Evolutionary conservation across 2,113 vertebrate genomes (phyloP).

Genomic region (Bettongia penicillata): DNA sequence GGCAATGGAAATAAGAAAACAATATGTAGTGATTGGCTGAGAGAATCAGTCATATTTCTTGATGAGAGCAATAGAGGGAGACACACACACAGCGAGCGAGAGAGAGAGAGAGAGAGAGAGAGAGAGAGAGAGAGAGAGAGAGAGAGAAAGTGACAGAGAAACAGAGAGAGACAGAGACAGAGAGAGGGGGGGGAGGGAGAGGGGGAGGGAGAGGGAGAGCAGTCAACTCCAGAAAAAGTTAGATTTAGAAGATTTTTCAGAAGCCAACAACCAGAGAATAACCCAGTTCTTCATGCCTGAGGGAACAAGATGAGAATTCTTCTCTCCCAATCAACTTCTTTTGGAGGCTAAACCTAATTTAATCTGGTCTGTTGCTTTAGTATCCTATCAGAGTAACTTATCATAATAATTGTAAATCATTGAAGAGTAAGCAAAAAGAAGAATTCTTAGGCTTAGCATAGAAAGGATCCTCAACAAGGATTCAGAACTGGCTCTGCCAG

Average conservation of each 20-base stretch:
- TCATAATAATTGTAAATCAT: background rate
- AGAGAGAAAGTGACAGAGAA: too few relatives aligned
- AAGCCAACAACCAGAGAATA: background rate
- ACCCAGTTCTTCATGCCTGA: background rate
- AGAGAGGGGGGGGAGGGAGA: too few relatives aligned
- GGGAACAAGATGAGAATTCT: background rate
- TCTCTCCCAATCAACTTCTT: background rate
- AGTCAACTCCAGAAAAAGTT: background rate
- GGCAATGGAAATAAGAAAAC: background rate
- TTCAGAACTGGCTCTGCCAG: background rate
- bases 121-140: too few relatives aligned
- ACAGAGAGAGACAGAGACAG: too few relatives aligned
- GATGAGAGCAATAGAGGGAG: background rate
- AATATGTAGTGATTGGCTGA: background rate
- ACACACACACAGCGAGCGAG: too few relatives aligned
- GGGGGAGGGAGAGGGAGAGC: too few relatives aligned
- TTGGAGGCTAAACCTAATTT: background rate
- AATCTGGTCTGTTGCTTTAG: background rate
- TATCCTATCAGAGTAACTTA: background rate
- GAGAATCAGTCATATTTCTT: background rate
- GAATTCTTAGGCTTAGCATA: background rate
- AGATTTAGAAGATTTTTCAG: background rate
- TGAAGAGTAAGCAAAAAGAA: background rate
- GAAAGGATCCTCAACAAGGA: background rate
- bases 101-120: too few relatives aligned